phyloP scores from a whole-genome alignment of 2,113 vertebrate species.

The Oceanodroma tethys region DNA sequence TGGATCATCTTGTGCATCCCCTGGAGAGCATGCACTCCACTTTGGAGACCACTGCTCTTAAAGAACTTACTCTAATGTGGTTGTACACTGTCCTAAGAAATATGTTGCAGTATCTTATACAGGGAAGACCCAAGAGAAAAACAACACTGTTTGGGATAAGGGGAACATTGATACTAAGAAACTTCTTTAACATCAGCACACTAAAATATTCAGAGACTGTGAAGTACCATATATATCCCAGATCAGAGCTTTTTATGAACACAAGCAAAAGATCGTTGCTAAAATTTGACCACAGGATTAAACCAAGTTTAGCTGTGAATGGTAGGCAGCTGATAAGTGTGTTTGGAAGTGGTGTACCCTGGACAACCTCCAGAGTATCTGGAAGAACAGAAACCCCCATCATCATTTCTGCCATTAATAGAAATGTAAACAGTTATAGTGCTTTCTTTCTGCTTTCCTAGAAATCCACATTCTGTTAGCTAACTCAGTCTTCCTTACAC shows the following conservation, averaged over 20 bases:
- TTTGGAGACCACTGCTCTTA: not conserved
- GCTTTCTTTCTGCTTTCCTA: not conserved
- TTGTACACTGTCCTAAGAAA: not conserved
- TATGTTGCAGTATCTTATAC: not conserved
- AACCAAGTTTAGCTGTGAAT: not conserved
- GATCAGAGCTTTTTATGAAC: not conserved
- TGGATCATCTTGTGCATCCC: not conserved
- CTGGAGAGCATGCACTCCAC: rapidly evolving
- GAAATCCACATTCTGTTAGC: not conserved
- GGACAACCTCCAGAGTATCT: not conserved
- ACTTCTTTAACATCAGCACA: not conserved
- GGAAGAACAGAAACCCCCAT: not conserved
- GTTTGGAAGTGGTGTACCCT: not conserved
- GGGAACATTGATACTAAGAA: not conserved
- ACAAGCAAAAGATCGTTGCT: not conserved
- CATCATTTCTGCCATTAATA: not conserved
- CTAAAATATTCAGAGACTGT: not conserved
- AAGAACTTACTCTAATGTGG: not conserved
- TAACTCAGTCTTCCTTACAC: not conserved
- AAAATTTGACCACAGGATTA: not conserved
- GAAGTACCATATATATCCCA: not conserved
- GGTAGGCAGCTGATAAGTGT: not conserved
- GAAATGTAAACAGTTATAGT: not conserved
- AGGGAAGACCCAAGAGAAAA: not conserved
- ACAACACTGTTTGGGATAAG: not conserved